Percentiles rank a stretch among this genome's conserved stretches.
Conservation (phyloP, 2,888 invertebrate genomes). For the Nemotelus pantherinus region DNA sequence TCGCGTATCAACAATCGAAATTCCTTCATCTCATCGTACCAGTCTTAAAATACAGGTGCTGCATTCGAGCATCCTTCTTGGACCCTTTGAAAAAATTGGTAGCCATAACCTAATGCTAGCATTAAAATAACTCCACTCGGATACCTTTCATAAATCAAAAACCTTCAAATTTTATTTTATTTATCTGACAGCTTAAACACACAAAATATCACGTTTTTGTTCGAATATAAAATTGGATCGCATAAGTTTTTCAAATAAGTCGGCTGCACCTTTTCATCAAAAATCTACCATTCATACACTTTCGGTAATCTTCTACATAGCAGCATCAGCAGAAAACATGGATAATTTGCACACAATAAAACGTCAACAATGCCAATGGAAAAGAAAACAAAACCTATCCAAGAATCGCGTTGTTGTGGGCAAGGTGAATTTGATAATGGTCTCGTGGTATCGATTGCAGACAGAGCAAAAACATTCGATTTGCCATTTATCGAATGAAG, state of each 20-base stretch:
- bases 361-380: slow-evolving; percentile 46
- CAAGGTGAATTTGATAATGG: slow-evolving; percentile 39
- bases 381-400: slow-evolving; percentile 23
- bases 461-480: slow-evolving; percentile 6
- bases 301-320: slow-evolving; percentile 33
- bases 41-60: too few species aligned
- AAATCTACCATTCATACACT: slow-evolving; percentile 17
- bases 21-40: too few species aligned
- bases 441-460: background rate
- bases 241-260: slow-evolving; percentile 36
- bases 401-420: slow-evolving; percentile 22
- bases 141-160: slow-evolving; percentile 53
- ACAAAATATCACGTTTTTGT: slow-evolving; percentile 52
- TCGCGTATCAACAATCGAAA: too few species aligned
- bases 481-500: slow-evolving; percentile 23
- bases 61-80: too few species aligned
- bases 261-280: slow-evolving; percentile 34
- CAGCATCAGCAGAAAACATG: background rate
- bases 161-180: slow-evolving; percentile 54
- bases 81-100: slow-evolving; percentile 9
- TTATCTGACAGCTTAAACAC: slow-evolving; percentile 55
- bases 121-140: slow-evolving; percentile 54
- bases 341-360: slow-evolving; percentile 54
- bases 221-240: slow-evolving; percentile 45
- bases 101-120: slow-evolving; percentile 52